These are phyloP conservation scores for Entosphenus tridentatus DNA, from an alignment of 2,113 vertebrate species.

Conservation along the genomic window DNA sequence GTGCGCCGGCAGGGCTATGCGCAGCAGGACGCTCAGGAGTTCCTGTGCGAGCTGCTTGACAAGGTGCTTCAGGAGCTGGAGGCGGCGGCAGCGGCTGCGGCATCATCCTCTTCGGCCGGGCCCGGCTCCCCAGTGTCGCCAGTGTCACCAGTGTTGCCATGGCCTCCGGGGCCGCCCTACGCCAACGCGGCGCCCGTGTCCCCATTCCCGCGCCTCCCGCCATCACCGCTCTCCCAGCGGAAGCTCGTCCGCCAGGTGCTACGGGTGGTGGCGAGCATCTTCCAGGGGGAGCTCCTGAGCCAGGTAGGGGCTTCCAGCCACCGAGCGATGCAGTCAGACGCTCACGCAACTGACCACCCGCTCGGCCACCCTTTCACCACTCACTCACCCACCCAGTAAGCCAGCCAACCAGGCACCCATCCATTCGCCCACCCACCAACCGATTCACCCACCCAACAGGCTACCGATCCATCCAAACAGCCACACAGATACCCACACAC, in stretches of 20 bases:
- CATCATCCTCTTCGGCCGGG: slow-evolving; percentile 29
- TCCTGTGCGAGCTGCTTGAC: slow-evolving; percentile 80
- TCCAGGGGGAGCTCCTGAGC: slow-evolving; percentile 91
- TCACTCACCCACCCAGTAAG: no score
- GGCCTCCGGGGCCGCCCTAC: no score
- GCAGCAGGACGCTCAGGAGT: slow-evolving; percentile 97
- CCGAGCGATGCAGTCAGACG: no score
- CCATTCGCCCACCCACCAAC: no score
- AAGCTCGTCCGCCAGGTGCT: slow-evolving; percentile 94
- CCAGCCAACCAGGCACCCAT: no score
- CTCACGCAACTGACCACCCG: no score
- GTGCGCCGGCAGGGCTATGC: slow-evolving; percentile 40
- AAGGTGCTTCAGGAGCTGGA: slow-evolving; percentile 96
- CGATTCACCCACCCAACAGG: no score
- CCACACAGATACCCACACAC: no score
- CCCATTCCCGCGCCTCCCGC: slow-evolving; percentile 30
- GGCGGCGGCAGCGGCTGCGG: slow-evolving; percentile 4
- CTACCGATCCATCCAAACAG: no score
- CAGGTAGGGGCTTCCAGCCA: slow-evolving; percentile 36
- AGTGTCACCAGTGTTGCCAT: no score
- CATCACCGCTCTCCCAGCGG: slow-evolving; percentile 84
- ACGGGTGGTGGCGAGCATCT: slow-evolving; percentile 97
- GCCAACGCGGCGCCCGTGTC: no score
- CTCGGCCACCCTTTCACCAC: no score
- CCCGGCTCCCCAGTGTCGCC: slow-evolving; percentile 17